phyloP scores from a whole-genome alignment of 2,888 invertebrate genomes.

The Leptopilina syphax region DNA sequence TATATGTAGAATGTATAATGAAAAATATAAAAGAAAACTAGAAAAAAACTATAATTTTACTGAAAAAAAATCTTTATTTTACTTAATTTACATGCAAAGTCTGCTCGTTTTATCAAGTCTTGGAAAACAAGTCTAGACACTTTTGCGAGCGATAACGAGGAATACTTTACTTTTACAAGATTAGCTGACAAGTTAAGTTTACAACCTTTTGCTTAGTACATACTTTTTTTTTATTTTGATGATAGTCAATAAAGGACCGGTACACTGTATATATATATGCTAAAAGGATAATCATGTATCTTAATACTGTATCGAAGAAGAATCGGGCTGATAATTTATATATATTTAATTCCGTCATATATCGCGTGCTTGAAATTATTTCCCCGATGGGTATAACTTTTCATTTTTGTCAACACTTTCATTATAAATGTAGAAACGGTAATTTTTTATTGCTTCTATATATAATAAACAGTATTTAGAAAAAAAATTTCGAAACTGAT shows the following conservation, averaged over 20 bases:
- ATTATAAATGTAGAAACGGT: too few relatives aligned
- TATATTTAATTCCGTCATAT: slow-evolving; percentile 6
- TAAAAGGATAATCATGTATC: slow-evolving; percentile 69
- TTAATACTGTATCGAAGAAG: slow-evolving; percentile 54
- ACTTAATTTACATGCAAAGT: slow-evolving; percentile 31
- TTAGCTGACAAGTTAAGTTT: slow-evolving; percentile 31
- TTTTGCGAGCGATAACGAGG: slow-evolving; percentile 23
- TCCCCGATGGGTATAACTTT: too few relatives aligned
- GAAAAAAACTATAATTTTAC: not conserved
- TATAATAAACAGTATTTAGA: too few relatives aligned
- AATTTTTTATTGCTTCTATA: too few relatives aligned
- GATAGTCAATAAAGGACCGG: slow-evolving; percentile 42
- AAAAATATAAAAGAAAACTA: not conserved
- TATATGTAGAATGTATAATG: too few relatives aligned
- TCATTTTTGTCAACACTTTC: too few relatives aligned
- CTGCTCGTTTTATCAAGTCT: slow-evolving; percentile 27
- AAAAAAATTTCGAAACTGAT: too few relatives aligned
- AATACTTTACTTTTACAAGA: slow-evolving; percentile 20
- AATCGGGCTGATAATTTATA: slow-evolving; percentile 51
- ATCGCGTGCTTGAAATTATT: too few relatives aligned
- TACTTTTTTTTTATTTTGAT: slow-evolving; percentile 37
- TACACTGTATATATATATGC: slow-evolving; percentile 42
- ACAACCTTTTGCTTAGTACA: slow-evolving; percentile 27
- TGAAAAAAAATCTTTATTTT: too few relatives aligned
- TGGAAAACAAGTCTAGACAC: slow-evolving; percentile 29